Conservation (phyloP, 2,888 invertebrate species). For the Xanthorhoe designata region DNA sequence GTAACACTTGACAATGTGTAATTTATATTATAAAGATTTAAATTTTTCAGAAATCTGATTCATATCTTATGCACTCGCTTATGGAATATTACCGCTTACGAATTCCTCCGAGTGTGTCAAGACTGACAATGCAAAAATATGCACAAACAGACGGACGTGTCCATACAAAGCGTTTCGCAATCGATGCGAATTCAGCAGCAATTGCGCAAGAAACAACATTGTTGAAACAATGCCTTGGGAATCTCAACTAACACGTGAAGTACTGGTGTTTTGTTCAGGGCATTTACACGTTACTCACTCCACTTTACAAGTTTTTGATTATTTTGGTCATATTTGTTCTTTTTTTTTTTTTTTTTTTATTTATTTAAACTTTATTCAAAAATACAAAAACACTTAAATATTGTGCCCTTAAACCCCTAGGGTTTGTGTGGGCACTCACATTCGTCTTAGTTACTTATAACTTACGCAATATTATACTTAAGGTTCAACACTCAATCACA, state of each 20-base stretch:
- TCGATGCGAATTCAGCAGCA: slow-evolving; percentile 75
- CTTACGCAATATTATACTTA: too few species aligned
- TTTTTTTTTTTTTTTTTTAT: too few species aligned
- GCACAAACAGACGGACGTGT: slow-evolving; percentile 69
- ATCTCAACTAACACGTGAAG: slow-evolving; percentile 62
- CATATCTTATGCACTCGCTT: slow-evolving; percentile 11
- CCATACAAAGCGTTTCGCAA: slow-evolving; percentile 68
- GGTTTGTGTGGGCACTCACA: too few species aligned
- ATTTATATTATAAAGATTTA: neutral
- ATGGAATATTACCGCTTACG: slow-evolving; percentile 46
- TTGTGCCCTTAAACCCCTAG: too few species aligned
- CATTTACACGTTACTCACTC: slow-evolving; percentile 5
- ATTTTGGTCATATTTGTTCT: neutral
- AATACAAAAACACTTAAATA: too few species aligned
- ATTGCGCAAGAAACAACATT: slow-evolving; percentile 81
- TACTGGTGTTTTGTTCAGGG: slow-evolving; percentile 36
- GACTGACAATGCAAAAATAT: slow-evolving; percentile 65
- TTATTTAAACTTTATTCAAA: too few species aligned
- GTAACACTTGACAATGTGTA: slow-evolving; percentile 13
- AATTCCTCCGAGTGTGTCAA: slow-evolving; percentile 51
- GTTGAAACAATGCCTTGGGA: slow-evolving; percentile 75
- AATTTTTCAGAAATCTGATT: slow-evolving; percentile 26
- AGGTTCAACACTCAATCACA: too few species aligned
- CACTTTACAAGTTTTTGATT: neutral
- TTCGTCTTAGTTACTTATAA: too few species aligned